Evolutionary conservation across 2,888 invertebrate species (phyloP).

Genomic region (Caradrina clavipalpis): DNA sequence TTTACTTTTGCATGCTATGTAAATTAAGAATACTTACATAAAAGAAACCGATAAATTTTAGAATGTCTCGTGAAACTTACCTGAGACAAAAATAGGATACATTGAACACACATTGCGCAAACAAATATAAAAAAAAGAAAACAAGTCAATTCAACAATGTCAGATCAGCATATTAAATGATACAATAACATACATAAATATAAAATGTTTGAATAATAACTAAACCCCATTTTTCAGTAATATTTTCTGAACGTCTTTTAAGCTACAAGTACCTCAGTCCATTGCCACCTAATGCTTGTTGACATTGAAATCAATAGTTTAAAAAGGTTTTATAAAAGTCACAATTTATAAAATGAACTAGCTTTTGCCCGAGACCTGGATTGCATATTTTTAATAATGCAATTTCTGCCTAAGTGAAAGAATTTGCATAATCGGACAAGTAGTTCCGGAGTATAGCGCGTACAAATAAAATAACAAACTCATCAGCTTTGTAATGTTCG

Average conservation of each 20-base stretch:
- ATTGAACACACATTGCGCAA: neutral
- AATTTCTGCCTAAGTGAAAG: too few relatives aligned
- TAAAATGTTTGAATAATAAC: neutral
- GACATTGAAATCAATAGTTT: neutral
- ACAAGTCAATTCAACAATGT: neutral
- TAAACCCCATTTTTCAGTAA: neutral
- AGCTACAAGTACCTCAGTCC: neutral
- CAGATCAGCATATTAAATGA: neutral
- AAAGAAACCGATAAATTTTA: neutral
- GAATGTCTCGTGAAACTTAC: constrained; percentile 35
- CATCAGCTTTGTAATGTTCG: too few relatives aligned
- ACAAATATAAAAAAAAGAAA: neutral
- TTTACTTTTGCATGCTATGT: neutral
- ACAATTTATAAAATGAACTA: too few relatives aligned
- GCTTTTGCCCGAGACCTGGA: too few relatives aligned
- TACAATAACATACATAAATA: neutral
- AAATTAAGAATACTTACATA: constrained; percentile 18
- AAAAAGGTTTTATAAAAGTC: too few relatives aligned
- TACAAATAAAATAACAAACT: too few relatives aligned
- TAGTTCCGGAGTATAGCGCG: too few relatives aligned
- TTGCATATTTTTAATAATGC: too few relatives aligned
- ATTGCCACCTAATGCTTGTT: neutral
- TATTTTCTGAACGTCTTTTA: neutral
- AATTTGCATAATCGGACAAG: too few relatives aligned
- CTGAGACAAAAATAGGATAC: constrained; percentile 40